These are phyloP conservation scores for Tipula lateralis DNA, from an alignment of 2,888 invertebrate genomes.

Conservation along the genomic window DNA sequence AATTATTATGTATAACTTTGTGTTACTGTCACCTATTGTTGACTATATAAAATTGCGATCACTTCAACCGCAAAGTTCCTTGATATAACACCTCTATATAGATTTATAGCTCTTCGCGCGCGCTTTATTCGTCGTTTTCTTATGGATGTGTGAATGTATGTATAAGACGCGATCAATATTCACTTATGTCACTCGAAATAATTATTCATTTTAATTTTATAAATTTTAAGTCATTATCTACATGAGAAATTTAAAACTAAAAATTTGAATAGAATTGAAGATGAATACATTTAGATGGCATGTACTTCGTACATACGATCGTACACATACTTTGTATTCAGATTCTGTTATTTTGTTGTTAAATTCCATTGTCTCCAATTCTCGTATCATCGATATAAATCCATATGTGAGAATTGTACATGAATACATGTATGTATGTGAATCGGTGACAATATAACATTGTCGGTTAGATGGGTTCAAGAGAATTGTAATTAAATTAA, in stretches of 20 bases:
- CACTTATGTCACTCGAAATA: constrained; percentile 19
- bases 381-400: background rate
- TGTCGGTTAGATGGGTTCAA: background rate
- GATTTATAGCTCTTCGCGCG: background rate
- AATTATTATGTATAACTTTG: background rate
- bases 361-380: background rate
- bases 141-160: background rate
- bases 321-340: background rate
- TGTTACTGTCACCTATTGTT: background rate
- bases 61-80: background rate
- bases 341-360: background rate
- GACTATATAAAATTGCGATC: background rate
- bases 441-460: background rate
- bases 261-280: constrained; percentile 1
- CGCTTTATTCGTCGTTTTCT: background rate
- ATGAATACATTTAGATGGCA: background rate
- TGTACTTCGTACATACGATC: background rate
- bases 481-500: background rate
- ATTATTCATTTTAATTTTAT: background rate
- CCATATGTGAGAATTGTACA: background rate
- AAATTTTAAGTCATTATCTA: background rate
- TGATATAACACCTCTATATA: background rate
- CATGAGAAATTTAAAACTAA: background rate
- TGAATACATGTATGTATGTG: background rate
- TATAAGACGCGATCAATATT: background rate